Base-by-base conservation (phyloP, 2,888 invertebrate genomes). In the Athalia circularis region DNA sequence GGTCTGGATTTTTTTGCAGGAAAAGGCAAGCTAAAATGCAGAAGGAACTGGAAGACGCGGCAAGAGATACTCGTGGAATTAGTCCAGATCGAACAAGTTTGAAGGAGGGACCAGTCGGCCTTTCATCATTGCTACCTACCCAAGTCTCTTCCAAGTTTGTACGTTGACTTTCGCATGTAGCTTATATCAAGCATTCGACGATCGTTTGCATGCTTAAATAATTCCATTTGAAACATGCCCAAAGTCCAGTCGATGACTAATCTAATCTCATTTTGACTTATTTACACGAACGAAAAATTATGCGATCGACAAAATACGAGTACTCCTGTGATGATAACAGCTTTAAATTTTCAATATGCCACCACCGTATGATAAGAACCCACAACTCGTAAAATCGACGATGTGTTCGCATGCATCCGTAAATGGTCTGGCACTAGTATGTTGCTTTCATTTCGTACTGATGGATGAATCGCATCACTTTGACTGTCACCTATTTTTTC, bases 31-130 rank as follows among this genome's bases (percentile, higher is more conserved):
- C 96, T 83, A 96, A 95, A 91, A 93, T 98, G 89, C 95, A 96
- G 87, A 95, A 96, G 89, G 98, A 98, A 86, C 91, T 99, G 68
- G 97, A 97, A 91, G 98, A 98, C 88, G 98, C 98, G 29, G 97
- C 96, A 0, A 95, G 95, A 87, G 96, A 96, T 82, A 92, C 92
- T 45, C 92, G 93, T 83, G 91, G 92, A 29, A 82, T 91, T 75
- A 90, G 91, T 79, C 90, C 92, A 61, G 92, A 92, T 81, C 90
- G 92, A 68, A 90, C 91, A 45, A 92, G 91, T 81, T 83, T 91
- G 76, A 91, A 91, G 82, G 92, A 93, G 85, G 91, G 91, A 78
- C 86, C 88, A 52, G 82, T 87, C 77, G 87, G 89, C 83, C 83
- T 89, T 81, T 84, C 88, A 13, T 86, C 89, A 45, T 88, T 92